These are phyloP conservation scores for Cryptoblepharus egeriae DNA, from an alignment of 2,797 vertebrate species.

Conservation along the genomic window DNA sequence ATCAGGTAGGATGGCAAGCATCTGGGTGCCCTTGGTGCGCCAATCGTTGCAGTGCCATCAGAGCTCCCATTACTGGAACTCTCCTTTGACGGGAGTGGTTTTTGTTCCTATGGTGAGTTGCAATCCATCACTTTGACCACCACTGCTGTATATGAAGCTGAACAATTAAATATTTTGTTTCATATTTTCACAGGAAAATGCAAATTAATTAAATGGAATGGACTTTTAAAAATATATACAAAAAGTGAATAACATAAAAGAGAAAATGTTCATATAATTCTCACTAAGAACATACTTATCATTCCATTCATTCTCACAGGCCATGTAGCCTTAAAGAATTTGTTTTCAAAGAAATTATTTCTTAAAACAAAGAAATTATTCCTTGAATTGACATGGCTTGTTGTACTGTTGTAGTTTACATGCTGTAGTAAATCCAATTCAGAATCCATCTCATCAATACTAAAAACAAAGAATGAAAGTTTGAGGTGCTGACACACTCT, in stretches of 20 bases:
- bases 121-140: too few species aligned
- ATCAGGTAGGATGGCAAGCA: too few species aligned
- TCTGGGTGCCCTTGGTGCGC: too few species aligned
- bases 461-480: background rate
- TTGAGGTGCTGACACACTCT: background rate
- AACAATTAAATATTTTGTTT: background rate
- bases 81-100: too few species aligned
- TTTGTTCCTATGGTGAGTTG: too few species aligned
- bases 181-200: background rate
- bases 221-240: constrained; percentile 4
- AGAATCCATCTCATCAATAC: background rate
- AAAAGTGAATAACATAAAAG: accelerated
- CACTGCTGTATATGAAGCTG: background rate
- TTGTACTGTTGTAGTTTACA: background rate
- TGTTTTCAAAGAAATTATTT: accelerated
- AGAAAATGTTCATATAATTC: background rate
- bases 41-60: too few species aligned
- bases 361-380: too few species aligned
- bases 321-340: background rate
- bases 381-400: background rate
- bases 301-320: background rate
- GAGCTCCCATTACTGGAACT: too few species aligned
- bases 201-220: background rate
- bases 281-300: background rate
- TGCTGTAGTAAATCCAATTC: accelerated